Evolutionary conservation across 1,140 invertebrate genomes (phyloP).

Genomic region (Meteorus sp.): DNA sequence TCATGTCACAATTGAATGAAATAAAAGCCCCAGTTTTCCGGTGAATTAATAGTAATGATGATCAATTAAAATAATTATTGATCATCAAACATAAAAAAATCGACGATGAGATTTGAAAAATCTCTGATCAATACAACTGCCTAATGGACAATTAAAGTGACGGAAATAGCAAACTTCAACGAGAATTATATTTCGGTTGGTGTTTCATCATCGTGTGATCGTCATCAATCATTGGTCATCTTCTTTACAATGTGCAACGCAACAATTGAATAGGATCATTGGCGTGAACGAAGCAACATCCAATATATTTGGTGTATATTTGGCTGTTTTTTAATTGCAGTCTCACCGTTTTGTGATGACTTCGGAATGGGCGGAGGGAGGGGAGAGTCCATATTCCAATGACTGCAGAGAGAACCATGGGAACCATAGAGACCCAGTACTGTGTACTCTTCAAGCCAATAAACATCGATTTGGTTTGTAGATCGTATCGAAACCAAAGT

Average conservation of each 20-base stretch:
- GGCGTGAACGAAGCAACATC: constrained; percentile 13
- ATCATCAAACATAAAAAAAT: background rate
- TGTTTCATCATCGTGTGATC: too few relatives aligned
- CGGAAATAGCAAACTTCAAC: background rate
- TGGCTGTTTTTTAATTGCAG: constrained; percentile 57
- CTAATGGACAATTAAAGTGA: too few relatives aligned
- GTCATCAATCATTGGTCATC: background rate
- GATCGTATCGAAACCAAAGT: constrained; percentile 48
- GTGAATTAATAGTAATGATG: constrained; percentile 29
- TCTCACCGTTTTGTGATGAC: constrained; percentile 54
- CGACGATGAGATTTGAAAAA: constrained; percentile 25
- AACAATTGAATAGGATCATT: background rate
- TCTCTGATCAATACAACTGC: background rate
- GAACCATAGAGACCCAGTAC: constrained; percentile 23
- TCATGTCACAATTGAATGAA: constrained; percentile 43
- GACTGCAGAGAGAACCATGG: constrained; percentile 1
- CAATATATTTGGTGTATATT: constrained; percentile 43
- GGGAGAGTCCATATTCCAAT: constrained; percentile 16
- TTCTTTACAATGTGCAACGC: too few relatives aligned
- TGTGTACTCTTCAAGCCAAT: constrained; percentile 32
- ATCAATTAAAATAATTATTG: constrained; percentile 33
- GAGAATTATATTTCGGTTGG: too few relatives aligned
- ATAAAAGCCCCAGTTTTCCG: constrained; percentile 42
- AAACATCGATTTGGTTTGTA: constrained; percentile 51
- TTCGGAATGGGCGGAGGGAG: constrained; percentile 32